phyloP scores from a whole-genome alignment of 1,140 invertebrate species.

The Drosophila setifemur region DNA sequence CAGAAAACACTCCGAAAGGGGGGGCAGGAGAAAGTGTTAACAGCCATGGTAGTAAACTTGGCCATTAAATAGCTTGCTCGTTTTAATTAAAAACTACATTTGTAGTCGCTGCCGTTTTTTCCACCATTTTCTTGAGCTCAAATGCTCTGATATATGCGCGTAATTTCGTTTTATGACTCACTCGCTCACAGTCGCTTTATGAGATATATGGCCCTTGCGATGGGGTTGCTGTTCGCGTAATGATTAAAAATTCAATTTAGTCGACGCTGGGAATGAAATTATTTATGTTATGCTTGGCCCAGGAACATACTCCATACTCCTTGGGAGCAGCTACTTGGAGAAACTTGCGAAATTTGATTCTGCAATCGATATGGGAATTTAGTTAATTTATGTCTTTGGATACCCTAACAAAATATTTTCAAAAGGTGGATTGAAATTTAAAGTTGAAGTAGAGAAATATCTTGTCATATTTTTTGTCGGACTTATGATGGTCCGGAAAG shows the following conservation, averaged over 20 bases:
- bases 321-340: background rate
- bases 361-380: conserved; percentile 1
- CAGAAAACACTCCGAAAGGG: background rate
- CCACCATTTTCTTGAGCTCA: conserved; percentile 32
- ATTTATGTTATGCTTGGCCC: conserved; percentile 45
- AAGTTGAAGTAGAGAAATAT: no score
- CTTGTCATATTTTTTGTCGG: background rate
- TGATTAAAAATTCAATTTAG: conserved; percentile 76
- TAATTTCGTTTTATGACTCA: conserved; percentile 68
- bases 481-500: background rate
- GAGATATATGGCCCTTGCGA: conserved; percentile 1
- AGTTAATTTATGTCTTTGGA: background rate
- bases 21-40: conserved; percentile 44
- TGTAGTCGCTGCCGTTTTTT: conserved; percentile 28
- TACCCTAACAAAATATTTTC: no score
- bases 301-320: no score
- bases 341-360: background rate
- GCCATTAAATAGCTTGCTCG: conserved; percentile 60
- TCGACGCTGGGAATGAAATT: conserved; percentile 45
- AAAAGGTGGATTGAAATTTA: no score
- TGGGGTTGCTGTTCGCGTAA: conserved; percentile 29
- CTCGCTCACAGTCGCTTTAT: conserved; percentile 19
- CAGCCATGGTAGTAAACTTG: conserved; percentile 32
- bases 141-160: conserved; percentile 53
- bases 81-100: conserved; percentile 75